phyloP scores from a whole-genome alignment of 2,113 vertebrate genomes.

The Lasiurus borealis region DNA sequence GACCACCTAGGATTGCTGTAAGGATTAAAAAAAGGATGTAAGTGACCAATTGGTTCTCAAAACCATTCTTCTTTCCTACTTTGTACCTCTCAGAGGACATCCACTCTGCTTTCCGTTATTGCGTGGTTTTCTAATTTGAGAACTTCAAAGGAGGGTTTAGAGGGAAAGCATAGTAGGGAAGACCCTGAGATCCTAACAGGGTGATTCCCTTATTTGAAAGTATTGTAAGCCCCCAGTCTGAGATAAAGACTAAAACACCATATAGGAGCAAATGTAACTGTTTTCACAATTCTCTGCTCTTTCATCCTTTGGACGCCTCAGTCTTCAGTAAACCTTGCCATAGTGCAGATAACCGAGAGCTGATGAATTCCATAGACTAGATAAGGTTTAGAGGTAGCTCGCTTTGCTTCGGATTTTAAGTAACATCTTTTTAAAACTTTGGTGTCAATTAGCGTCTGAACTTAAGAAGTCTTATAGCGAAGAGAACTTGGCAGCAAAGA shows the following conservation, averaged over 20 bases:
- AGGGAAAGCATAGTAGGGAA: background rate
- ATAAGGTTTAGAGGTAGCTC: background rate
- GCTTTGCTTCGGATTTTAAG: slow-evolving; percentile 46
- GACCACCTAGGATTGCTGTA: background rate
- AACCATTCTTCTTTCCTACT: background rate
- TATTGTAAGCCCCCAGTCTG: background rate
- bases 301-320: slow-evolving; percentile 1
- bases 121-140: background rate
- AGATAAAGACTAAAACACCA: slow-evolving; percentile 37
- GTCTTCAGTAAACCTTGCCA: background rate
- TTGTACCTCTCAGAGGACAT: background rate
- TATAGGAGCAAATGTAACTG: background rate
- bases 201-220: slow-evolving; percentile 20
- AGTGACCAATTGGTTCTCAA: background rate
- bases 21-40: background rate
- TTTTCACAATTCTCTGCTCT: slow-evolving; percentile 11
- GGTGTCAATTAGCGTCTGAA: background rate
- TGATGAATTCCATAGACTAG: background rate
- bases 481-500: slow-evolving; percentile 18
- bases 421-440: background rate
- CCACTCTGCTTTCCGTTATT: background rate
- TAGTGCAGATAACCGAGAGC: background rate
- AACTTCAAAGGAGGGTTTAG: background rate
- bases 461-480: background rate
- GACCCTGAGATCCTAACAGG: background rate